Evolutionary conservation across 2,888 invertebrate species (phyloP).

Genomic region (Eristalis pertinax): DNA sequence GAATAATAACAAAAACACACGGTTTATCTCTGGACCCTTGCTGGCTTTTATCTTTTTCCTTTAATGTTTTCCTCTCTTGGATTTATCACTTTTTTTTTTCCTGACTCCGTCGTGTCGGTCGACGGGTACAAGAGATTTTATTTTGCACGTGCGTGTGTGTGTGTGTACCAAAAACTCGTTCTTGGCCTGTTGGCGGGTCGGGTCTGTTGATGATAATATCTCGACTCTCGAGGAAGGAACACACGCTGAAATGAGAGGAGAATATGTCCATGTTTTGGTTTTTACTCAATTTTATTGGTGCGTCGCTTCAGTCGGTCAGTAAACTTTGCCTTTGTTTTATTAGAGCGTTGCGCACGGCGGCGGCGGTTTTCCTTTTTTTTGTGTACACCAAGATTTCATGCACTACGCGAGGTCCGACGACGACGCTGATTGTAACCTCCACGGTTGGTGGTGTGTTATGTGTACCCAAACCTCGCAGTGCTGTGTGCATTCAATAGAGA

Average conservation of each 20-base stretch:
- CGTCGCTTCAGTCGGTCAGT: slow-evolving; percentile 67
- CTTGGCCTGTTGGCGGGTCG: background rate
- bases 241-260: background rate
- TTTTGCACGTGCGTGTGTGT: background rate
- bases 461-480: background rate
- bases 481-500: background rate
- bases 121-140: slow-evolving; percentile 9
- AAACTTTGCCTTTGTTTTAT: slow-evolving; percentile 68
- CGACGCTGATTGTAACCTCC: background rate
- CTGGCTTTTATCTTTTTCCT: slow-evolving; percentile 40
- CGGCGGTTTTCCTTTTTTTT: background rate
- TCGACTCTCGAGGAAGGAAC: background rate
- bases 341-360: slow-evolving; percentile 9
- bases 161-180: slow-evolving; percentile 52
- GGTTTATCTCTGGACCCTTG: slow-evolving; percentile 40
- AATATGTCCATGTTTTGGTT: slow-evolving; percentile 41
- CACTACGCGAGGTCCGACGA: background rate
- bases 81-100: background rate
- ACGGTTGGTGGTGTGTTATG: too few species aligned
- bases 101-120: background rate
- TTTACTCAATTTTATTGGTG: slow-evolving; percentile 49
- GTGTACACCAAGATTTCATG: background rate
- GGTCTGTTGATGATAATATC: too few species aligned
- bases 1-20: slow-evolving; percentile 46
- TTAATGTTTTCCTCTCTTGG: slow-evolving; percentile 24